These are phyloP conservation scores for Drosophila seguyi DNA, from an alignment of 1,140 invertebrate genomes.

Conservation along the genomic window DNA sequence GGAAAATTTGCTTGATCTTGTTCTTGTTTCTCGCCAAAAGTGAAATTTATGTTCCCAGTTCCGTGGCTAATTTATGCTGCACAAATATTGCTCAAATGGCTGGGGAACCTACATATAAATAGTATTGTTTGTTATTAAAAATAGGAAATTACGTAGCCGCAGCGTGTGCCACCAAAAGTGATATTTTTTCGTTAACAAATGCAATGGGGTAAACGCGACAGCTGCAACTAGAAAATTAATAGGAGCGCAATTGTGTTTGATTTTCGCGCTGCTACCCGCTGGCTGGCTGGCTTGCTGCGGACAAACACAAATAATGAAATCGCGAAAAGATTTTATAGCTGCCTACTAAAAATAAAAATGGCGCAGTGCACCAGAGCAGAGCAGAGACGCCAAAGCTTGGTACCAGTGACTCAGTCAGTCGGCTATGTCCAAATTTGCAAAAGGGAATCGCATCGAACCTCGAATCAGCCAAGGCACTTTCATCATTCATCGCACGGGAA, in stretches of 20 bases:
- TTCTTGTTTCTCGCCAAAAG: conserved; percentile 32
- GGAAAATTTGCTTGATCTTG: conserved; percentile 30
- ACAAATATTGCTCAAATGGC: conserved; percentile 11
- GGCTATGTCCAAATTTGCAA: conserved; percentile 20
- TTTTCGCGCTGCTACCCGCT: conserved; percentile 6
- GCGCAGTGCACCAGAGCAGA: conserved; percentile 36
- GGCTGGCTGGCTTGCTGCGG: neutral
- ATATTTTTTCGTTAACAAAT: conserved; percentile 40
- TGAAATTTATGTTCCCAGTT: conserved; percentile 59
- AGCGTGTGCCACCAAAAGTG: conserved; percentile 50
- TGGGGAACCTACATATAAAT: conserved; percentile 19
- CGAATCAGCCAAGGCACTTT: conserved; percentile 27
- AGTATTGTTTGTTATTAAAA: conserved; percentile 43
- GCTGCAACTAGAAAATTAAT: conserved; percentile 70
- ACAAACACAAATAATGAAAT: conserved; percentile 16
- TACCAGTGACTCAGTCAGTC: conserved; percentile 28
- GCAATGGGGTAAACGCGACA: conserved; percentile 59
- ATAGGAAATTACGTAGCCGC: conserved; percentile 72
- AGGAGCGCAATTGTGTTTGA: conserved; percentile 57
- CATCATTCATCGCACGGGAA: conserved; percentile 46
- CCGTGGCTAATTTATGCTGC: conserved; percentile 49
- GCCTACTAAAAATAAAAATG: conserved; percentile 68
- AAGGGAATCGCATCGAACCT: conserved; percentile 10
- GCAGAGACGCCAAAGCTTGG: conserved; percentile 2
- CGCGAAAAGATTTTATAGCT: conserved; percentile 59